phyloP scores from a whole-genome alignment of 2,797 vertebrate genomes.

The Odontamblyopus rebecca region DNA sequence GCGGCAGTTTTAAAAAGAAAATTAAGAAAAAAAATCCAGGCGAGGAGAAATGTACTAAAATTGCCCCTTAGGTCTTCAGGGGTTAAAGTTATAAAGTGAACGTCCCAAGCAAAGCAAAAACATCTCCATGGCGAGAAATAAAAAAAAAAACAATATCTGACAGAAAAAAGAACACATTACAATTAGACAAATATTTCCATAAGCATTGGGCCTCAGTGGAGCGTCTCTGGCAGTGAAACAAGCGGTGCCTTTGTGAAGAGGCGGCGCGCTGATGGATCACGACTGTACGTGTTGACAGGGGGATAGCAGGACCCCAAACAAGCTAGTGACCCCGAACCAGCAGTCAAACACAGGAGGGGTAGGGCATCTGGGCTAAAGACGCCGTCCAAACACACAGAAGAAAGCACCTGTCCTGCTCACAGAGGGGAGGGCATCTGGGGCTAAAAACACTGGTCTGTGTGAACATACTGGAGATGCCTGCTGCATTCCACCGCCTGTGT shows the following conservation, averaged over 20 bases:
- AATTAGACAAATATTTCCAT: neutral
- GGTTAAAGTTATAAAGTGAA: too few relatives aligned
- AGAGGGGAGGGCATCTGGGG: conserved; percentile 40
- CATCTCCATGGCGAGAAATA: too few relatives aligned
- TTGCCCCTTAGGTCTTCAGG: too few relatives aligned
- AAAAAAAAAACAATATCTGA: too few relatives aligned
- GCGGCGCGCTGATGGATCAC: conserved; percentile 57
- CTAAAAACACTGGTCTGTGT: conserved; percentile 29
- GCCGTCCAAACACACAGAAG: neutral
- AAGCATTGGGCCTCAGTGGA: too few relatives aligned
- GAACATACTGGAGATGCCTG: conserved; percentile 31
- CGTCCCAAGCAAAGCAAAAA: too few relatives aligned
- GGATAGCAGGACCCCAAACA: conserved; percentile 51
- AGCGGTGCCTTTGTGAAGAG: conserved; percentile 23
- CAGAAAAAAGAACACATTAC: too few relatives aligned
- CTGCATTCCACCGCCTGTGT: conserved; percentile 26
- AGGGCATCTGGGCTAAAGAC: too few relatives aligned
- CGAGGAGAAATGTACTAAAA: too few relatives aligned
- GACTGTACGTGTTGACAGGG: conserved; percentile 69
- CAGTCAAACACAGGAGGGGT: conserved; percentile 49
- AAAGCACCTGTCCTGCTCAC: too few relatives aligned
- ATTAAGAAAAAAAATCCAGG: too few relatives aligned
- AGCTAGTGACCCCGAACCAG: conserved; percentile 56
- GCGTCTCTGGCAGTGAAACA: neutral
- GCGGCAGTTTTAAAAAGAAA: too few relatives aligned